Evolutionary conservation across 2,888 invertebrate species (phyloP), one percentile per base, ranked within the genome.

Genomic region (Polylopha cassiicola): DNA sequence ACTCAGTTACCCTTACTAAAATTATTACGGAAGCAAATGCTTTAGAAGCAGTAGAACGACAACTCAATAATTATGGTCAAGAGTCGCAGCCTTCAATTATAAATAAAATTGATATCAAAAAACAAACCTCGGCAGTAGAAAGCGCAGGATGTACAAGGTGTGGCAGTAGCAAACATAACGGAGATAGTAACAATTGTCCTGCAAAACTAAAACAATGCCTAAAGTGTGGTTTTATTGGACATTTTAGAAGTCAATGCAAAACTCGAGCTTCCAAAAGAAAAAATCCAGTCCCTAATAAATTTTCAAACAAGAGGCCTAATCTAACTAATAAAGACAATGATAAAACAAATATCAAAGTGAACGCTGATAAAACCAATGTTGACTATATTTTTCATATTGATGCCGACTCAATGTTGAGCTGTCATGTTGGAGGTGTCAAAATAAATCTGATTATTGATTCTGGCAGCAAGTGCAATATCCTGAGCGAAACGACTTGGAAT

Each of bases 21-120:
- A 37, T 43, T 28, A 32, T 37, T 9, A 27, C 28, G 1, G 13
- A 6, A n/a, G 43, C 43, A 8, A 43, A 43, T 32, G 37, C 43
- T n/a, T 43, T 43, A 11, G 43, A 43, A 23, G 14, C 36, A 29
- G 36, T 42, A n/a, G n/a, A n/a, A n/a, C n/a, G n/a, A n/a, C n/a
- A n/a, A n/a, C n/a, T n/a, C n/a, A n/a, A n/a, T n/a, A n/a, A n/a
- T n/a, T n/a, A n/a, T n/a, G n/a, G n/a, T n/a, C n/a, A n/a, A n/a
- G n/a, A n/a, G n/a, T n/a, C n/a, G 20, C 11, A 29, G 30, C 20
- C 21, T 27, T 1, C n/a, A 15, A 14, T 3, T 8, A 14, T 8
- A 26, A 26, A 10, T 8, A 26, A n/a, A 15, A n/a, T n/a, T n/a
- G 2, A 8, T 15, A 26, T 8, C 26, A 26, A 14, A 15, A 26